These are phyloP conservation scores for Tanypteryx hageni DNA, from an alignment of 2,888 invertebrate genomes.

Conservation along the genomic window DNA sequence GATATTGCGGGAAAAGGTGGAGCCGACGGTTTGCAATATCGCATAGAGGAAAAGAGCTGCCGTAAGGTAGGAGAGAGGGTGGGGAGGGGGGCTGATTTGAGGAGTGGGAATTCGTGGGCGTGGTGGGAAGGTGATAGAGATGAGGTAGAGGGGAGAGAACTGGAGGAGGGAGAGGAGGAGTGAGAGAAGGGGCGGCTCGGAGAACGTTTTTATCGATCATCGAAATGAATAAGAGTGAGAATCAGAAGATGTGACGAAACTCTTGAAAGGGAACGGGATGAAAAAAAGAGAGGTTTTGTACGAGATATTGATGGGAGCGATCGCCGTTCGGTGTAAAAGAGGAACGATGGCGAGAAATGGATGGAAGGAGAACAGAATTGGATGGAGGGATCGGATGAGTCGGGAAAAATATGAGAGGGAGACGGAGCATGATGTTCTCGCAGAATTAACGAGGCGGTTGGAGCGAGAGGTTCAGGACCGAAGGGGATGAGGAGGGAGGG, in stretches of 20 bases:
- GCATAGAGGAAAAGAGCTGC: conserved; percentile 13
- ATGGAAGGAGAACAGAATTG: neutral
- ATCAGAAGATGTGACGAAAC: conserved; percentile 37
- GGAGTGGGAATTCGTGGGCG: neutral
- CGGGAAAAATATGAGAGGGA: neutral
- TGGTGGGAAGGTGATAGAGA: too few species aligned
- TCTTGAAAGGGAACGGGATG: neutral
- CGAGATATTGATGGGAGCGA: conserved; percentile 18
- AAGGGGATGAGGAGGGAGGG: neutral
- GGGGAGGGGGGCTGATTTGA: neutral
- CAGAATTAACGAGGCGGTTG: conserved; percentile 16
- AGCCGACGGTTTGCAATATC: conserved; percentile 56
- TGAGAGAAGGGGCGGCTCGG: neutral
- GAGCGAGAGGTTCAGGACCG: neutral
- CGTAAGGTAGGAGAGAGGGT: neutral
- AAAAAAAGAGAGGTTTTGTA: neutral
- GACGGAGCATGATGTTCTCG: neutral
- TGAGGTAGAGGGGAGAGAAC: too few species aligned
- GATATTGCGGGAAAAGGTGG: conserved; percentile 58
- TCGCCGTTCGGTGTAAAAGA: conserved; percentile 16
- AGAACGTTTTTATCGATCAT: neutral
- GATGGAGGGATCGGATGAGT: neutral
- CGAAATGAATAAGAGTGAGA: conserved; percentile 46
- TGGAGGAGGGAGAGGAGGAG: neutral
- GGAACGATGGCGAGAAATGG: neutral